phyloP scores from a whole-genome alignment of 2,797 vertebrate genomes.

The Sparus aurata region DNA sequence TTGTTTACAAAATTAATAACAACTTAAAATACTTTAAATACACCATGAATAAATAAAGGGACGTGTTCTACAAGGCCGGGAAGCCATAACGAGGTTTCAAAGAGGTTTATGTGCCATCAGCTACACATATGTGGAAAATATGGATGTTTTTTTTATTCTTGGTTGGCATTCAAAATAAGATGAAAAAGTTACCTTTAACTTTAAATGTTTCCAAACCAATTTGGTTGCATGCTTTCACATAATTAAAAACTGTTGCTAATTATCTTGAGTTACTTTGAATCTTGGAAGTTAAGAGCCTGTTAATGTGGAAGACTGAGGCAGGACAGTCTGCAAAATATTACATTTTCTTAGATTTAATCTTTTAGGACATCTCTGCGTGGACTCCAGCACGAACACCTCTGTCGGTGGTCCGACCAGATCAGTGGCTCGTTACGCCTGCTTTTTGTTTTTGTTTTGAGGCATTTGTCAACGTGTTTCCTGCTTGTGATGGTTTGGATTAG shows the following conservation, averaged over 20 bases:
- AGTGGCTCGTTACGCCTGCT: background rate
- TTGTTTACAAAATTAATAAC: conserved; percentile 30
- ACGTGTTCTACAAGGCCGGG: background rate
- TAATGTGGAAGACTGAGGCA: background rate
- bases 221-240: background rate
- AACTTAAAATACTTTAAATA: conserved; percentile 18
- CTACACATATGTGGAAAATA: background rate
- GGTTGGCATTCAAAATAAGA: no score
- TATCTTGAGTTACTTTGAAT: conserved; percentile 1
- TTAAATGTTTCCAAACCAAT: background rate
- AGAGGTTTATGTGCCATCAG: background rate
- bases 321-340: background rate
- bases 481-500: conserved; percentile 33
- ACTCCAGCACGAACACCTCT: conserved; percentile 3
- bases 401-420: conserved; percentile 43
- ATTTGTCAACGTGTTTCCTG: conserved; percentile 44
- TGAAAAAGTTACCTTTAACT: background rate
- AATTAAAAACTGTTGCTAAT: background rate
- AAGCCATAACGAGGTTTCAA: conserved; percentile 3
- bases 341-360: conserved; percentile 3
- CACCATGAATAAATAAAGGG: conserved; percentile 22
- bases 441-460: conserved; percentile 45
- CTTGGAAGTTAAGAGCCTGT: conserved; percentile 2
- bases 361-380: conserved; percentile 9
- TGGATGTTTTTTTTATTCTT: background rate